These are phyloP conservation scores for Cyphomyrus discorhynchus DNA, from an alignment of 2,113 vertebrate species.

Conservation along the genomic window DNA sequence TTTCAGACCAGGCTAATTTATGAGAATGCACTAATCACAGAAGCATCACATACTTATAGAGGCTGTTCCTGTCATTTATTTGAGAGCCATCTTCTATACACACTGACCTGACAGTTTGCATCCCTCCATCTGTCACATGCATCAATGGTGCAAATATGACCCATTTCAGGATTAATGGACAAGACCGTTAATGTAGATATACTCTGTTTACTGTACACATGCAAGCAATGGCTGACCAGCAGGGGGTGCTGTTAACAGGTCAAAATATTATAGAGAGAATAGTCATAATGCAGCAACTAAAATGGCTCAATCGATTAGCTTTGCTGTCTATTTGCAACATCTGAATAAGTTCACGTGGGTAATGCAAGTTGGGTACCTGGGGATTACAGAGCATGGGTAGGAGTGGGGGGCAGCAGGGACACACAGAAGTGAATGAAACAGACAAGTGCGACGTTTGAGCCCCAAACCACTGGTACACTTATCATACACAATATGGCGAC, in stretches of 20 bases:
- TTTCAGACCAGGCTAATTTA: background rate
- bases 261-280: background rate
- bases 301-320: background rate
- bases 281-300: background rate
- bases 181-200: background rate
- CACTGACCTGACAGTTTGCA: background rate
- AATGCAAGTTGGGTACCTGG: background rate
- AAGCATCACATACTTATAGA: background rate
- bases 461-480: background rate
- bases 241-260: background rate
- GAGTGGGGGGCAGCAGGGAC: background rate
- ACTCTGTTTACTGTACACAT: background rate
- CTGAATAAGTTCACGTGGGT: background rate
- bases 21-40: background rate
- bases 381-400: background rate
- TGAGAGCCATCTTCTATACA: background rate
- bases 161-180: background rate
- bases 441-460: background rate
- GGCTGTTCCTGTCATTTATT: background rate
- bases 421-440: background rate
- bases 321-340: background rate
- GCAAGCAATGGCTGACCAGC: background rate
- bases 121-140: background rate
- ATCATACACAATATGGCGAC: too few species aligned
- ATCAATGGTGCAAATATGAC: background rate